A percentile compares a stretch with the other conserved stretches of the same genome.
These are phyloP conservation scores for Ormyrus pomaceus DNA, from an alignment of 2,888 invertebrate species.

Conservation along the genomic window DNA sequence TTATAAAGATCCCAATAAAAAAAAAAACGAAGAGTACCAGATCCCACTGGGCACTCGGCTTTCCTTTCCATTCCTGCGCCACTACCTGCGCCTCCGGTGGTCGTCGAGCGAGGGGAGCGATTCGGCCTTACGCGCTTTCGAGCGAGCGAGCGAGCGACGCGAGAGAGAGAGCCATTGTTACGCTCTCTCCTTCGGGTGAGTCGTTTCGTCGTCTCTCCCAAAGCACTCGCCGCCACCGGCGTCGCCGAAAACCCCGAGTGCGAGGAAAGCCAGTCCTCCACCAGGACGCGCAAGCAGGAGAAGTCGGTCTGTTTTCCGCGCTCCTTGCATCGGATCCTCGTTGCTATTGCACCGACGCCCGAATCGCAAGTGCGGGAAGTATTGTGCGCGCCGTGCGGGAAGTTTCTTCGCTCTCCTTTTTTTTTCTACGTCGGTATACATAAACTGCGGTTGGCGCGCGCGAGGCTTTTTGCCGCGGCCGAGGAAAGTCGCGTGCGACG, in stretches of 20 bases:
- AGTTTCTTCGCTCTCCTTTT: background rate
- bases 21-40: too few relatives aligned
- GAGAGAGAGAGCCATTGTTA: constrained; percentile 69
- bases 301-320: too few relatives aligned
- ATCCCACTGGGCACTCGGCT: too few relatives aligned
- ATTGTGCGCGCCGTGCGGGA: background rate
- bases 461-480: background rate
- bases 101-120: constrained; percentile 5
- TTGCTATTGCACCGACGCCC: background rate
- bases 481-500: constrained; percentile 11
- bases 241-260: too few relatives aligned
- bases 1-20: too few relatives aligned
- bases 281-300: too few relatives aligned
- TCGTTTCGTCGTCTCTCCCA: constrained; percentile 47
- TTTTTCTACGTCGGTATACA: too few relatives aligned
- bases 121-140: constrained; percentile 9
- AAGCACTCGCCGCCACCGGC: too few relatives aligned
- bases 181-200: constrained; percentile 63
- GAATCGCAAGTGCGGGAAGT: background rate
- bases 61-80: too few relatives aligned
- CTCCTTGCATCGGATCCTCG: too few relatives aligned
- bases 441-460: background rate
- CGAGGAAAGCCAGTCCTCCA: too few relatives aligned
- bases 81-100: background rate
- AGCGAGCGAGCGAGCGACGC: constrained; percentile 55